Evolutionary conservation across 2,797 vertebrate species (phyloP).

Genomic region (Lepidocolaptes lacrymiger): DNA sequence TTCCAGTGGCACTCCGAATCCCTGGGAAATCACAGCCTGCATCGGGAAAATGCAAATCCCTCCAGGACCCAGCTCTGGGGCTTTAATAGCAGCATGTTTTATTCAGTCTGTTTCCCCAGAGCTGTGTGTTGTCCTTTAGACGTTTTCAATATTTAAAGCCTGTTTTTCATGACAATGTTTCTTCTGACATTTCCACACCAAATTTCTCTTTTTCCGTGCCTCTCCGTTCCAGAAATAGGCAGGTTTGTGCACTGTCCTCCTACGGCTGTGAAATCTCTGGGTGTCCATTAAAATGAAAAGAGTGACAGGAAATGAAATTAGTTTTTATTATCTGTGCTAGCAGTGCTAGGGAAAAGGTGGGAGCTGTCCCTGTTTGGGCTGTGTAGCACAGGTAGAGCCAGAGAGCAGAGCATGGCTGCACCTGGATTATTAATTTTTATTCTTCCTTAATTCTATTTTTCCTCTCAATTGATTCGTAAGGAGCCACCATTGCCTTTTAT

Average conservation of each 20-base stretch:
- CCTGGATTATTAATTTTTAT: neutral
- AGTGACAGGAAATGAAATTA: neutral
- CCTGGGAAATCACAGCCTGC: neutral
- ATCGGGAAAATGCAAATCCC: neutral
- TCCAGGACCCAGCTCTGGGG: neutral
- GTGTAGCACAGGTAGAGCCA: neutral
- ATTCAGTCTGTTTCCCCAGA: slow-evolving; percentile 22
- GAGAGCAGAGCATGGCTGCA: neutral
- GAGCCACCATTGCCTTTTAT: neutral
- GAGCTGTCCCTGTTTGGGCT: neutral
- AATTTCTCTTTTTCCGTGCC: neutral
- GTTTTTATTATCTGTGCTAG: neutral
- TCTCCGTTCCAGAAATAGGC: neutral
- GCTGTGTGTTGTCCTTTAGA: neutral
- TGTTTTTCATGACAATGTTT: neutral
- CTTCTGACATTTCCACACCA: neutral
- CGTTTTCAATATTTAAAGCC: slow-evolving; percentile 43
- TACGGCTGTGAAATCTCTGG: neutral
- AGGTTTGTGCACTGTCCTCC: neutral
- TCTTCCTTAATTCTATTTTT: neutral
- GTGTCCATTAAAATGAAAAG: slow-evolving; percentile 8
- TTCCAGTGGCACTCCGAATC: neutral
- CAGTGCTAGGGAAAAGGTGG: neutral
- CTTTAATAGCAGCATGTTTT: slow-evolving; percentile 24
- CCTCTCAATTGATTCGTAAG: neutral